phyloP scores from a whole-genome alignment of 1,140 invertebrate species.

The Drosophila punjabiensis region DNA sequence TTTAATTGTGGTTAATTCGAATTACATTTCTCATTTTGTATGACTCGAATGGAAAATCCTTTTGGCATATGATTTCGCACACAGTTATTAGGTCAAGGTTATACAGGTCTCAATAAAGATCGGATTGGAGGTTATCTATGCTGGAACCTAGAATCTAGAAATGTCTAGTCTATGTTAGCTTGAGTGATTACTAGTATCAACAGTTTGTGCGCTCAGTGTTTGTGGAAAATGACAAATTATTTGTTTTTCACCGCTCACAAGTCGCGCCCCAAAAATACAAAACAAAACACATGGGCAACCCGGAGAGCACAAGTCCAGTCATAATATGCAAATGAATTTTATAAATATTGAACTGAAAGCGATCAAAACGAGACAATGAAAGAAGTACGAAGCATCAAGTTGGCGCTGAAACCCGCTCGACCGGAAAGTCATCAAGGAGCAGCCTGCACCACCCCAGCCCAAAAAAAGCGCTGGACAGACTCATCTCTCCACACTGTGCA shows the following conservation, averaged over 20 bases:
- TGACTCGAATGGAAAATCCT: constrained; percentile 16
- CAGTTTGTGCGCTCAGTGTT: background rate
- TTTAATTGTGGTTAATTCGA: background rate
- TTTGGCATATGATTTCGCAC: constrained; percentile 2
- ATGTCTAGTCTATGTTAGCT: constrained; percentile 14
- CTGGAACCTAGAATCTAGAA: constrained; percentile 9
- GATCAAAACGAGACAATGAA: constrained; percentile 14
- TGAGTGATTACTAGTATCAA: background rate
- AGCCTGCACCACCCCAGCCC: constrained; percentile 9
- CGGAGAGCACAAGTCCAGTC: constrained; percentile 14
- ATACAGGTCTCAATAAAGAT: constrained; percentile 4
- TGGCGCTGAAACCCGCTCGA: constrained; percentile 56
- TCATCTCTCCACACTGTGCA: constrained; percentile 9
- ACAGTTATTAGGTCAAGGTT: constrained; percentile 14
- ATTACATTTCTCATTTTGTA: background rate
- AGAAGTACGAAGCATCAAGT: constrained; percentile 20
- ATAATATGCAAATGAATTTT: constrained; percentile 67
- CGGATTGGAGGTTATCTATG: constrained; percentile 12
- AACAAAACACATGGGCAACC: constrained; percentile 7
- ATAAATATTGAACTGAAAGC: constrained; percentile 68
- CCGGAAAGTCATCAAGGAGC: constrained; percentile 57
- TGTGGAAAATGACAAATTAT: background rate
- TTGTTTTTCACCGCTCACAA: background rate
- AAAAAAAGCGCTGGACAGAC: background rate
- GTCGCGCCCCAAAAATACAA: constrained; percentile 14